Evolutionary conservation across 2,113 vertebrate genomes (phyloP).

Genomic region (Paracanthobrama guichenoti): DNA sequence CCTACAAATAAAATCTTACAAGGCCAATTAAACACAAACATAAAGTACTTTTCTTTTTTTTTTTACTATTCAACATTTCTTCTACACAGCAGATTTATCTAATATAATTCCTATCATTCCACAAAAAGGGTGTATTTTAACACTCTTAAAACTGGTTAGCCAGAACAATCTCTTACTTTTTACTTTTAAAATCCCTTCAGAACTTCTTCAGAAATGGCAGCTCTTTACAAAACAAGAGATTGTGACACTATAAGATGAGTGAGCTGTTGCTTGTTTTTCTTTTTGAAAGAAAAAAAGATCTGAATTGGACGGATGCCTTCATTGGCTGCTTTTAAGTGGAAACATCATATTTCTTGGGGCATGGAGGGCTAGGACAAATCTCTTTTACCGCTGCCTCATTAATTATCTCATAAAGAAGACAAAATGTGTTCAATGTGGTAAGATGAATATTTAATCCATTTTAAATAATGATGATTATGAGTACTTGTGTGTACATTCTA

Average conservation of each 20-base stretch:
- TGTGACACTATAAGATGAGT: not conserved
- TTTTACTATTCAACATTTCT: not conserved
- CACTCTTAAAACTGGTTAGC: not conserved
- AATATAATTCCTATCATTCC: not conserved
- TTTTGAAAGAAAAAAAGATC: slow-evolving; percentile 50
- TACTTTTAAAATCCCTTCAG: not conserved
- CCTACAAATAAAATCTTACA: slow-evolving; percentile 21
- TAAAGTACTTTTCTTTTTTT: not conserved
- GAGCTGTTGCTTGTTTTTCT: not conserved
- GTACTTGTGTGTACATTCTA: not conserved
- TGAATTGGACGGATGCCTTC: not conserved
- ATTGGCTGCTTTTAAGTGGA: slow-evolving; percentile 53
- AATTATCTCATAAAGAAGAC: slow-evolving; percentile 61
- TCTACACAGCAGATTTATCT: slow-evolving; percentile 12
- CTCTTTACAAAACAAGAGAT: not conserved
- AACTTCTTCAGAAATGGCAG: too few relatives aligned
- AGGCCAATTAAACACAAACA: not conserved
- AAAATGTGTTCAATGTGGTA: slow-evolving; percentile 61
- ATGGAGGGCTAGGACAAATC: slow-evolving; percentile 57
- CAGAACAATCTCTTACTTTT: not conserved
- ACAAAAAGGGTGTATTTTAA: not conserved
- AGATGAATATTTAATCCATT: slow-evolving; percentile 40
- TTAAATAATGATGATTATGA: too few relatives aligned
- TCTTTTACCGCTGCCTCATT: slow-evolving; percentile 62
- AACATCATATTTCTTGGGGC: slow-evolving; percentile 64